Percentiles rank a stretch among this genome's conserved stretches.
These are phyloP conservation scores for Sula dactylatra DNA, from an alignment of 2,113 vertebrate genomes.

Conservation along the genomic window DNA sequence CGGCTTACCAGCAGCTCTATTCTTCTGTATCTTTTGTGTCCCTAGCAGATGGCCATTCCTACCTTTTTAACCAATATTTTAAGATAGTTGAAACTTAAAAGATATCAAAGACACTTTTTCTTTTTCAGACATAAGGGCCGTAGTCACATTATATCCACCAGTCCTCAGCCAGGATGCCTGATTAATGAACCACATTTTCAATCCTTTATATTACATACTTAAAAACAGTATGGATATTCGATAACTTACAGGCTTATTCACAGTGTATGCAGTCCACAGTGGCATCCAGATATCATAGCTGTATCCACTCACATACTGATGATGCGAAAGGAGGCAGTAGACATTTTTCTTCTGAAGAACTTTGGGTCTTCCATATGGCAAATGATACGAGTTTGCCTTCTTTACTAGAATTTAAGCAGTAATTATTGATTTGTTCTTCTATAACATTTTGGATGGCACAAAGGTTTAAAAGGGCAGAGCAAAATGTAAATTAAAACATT, in stretches of 20 bases:
- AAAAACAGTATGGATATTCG: not conserved
- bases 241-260: conserved; percentile 78
- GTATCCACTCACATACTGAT: conserved; percentile 84
- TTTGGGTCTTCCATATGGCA: conserved; percentile 82
- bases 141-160: not conserved
- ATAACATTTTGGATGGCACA: not conserved
- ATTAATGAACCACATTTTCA: not conserved
- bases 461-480: not conserved
- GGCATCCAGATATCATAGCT: conserved; percentile 78
- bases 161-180: not conserved
- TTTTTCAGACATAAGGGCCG: not conserved
- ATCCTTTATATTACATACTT: not conserved
- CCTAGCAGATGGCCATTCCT: not conserved
- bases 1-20: not conserved
- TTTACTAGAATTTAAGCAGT: conserved; percentile 63
- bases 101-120: not conserved
- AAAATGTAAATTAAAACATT: not conserved
- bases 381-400: conserved; percentile 17
- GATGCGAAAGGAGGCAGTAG: conserved; percentile 85
- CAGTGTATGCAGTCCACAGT: conserved; percentile 89
- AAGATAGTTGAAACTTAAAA: not conserved
- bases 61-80: not conserved
- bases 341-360: conserved; percentile 68
- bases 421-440: not conserved
- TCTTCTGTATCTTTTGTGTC: not conserved